Percentiles rank a stretch among this genome's conserved stretches.
These are phyloP conservation scores for Pomacea canaliculata DNA, from an alignment of 2,888 invertebrate species.

Conservation along the genomic window DNA sequence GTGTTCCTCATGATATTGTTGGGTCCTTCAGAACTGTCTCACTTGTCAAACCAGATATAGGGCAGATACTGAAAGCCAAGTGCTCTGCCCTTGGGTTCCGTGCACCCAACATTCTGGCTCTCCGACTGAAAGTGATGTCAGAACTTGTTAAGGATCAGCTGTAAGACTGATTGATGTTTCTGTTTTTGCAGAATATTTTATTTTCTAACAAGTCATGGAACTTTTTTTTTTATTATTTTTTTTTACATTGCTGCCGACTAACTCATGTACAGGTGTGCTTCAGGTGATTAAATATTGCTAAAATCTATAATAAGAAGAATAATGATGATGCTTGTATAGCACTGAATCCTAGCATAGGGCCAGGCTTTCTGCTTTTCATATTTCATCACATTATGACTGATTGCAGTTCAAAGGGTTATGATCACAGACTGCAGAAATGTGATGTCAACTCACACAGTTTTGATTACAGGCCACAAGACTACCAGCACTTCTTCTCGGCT, in stretches of 20 bases:
- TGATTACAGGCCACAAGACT: conserved; percentile 52
- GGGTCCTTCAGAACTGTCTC: conserved; percentile 65
- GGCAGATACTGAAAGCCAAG: conserved; percentile 64
- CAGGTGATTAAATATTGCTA: too few species aligned
- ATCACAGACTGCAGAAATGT: too few species aligned
- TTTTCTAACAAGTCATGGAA: not conserved
- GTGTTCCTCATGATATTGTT: conserved; percentile 58
- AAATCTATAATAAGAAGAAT: too few species aligned
- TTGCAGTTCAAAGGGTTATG: too few species aligned
- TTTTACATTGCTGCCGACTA: not conserved
- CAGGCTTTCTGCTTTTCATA: too few species aligned
- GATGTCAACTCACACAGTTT: not conserved
- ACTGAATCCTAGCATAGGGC: too few species aligned
- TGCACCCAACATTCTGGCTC: conserved; percentile 62
- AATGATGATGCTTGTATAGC: too few species aligned
- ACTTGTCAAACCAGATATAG: conserved; percentile 63
- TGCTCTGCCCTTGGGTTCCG: conserved; percentile 66
- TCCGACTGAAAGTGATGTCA: conserved; percentile 61
- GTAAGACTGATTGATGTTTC: conserved; percentile 49
- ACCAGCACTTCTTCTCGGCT: conserved; percentile 64
- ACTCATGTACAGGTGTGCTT: not conserved
- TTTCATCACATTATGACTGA: too few species aligned
- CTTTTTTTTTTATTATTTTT: not conserved
- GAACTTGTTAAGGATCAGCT: conserved; percentile 66
- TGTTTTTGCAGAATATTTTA: not conserved